A percentile compares a stretch with the other conserved stretches of the same genome.
Evolutionary conservation across 2,888 invertebrate genomes (phyloP).

Genomic region (Noctua fimbriata): DNA sequence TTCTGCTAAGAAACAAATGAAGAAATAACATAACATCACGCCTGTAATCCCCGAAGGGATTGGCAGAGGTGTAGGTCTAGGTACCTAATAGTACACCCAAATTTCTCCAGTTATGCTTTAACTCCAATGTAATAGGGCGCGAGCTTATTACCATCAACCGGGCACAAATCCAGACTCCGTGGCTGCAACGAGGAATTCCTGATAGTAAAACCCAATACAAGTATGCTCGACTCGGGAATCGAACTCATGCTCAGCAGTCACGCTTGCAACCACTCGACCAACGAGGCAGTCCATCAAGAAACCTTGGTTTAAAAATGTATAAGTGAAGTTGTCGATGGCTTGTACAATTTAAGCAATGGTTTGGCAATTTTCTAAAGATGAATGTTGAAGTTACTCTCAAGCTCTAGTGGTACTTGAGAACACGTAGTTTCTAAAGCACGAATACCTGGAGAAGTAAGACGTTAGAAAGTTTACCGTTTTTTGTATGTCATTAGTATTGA

Average conservation of each 20-base stretch:
- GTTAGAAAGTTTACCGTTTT: slow-evolving; percentile 47
- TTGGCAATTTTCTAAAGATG: slow-evolving; percentile 31
- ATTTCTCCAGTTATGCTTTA: neutral
- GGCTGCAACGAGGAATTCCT: neutral
- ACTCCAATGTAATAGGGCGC: no score
- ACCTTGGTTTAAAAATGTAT: neutral
- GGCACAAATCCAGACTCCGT: neutral
- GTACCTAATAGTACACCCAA: neutral
- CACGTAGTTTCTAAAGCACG: slow-evolving; percentile 24
- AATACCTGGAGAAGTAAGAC: neutral
- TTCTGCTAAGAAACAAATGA: neutral
- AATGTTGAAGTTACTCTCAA: slow-evolving; percentile 35
- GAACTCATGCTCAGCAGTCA: neutral
- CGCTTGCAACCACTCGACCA: neutral
- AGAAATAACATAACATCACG: neutral
- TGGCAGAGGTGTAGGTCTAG: no score
- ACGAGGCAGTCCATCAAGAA: neutral
- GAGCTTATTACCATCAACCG: no score
- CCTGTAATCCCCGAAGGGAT: neutral
- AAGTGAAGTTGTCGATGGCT: slow-evolving; percentile 5
- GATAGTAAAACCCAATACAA: neutral
- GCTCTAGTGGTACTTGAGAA: slow-evolving; percentile 45
- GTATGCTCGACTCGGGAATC: neutral
- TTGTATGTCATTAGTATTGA: slow-evolving; percentile 23
- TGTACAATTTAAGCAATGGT: slow-evolving; percentile 4